phyloP scores from a whole-genome alignment of 2,113 vertebrate genomes.

The Atrichornis clamosus region DNA sequence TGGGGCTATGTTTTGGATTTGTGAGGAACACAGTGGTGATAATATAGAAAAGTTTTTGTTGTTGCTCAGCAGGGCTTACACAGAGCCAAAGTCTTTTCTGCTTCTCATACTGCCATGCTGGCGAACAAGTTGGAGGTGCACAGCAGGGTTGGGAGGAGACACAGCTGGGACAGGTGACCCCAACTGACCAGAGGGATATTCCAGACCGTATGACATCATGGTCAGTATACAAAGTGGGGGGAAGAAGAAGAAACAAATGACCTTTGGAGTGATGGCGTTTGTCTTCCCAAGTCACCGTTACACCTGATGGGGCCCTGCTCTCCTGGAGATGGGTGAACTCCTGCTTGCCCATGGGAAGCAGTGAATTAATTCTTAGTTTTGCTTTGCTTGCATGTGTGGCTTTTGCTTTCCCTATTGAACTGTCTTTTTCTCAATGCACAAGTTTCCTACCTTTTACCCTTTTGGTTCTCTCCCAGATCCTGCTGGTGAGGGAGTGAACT shows the following conservation, averaged over 20 bases:
- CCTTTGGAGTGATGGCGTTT: rapidly evolving
- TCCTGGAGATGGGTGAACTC: neutral
- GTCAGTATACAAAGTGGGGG: neutral
- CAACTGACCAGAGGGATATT: no score
- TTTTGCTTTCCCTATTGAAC: neutral
- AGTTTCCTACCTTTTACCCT: neutral
- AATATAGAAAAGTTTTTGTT: no score
- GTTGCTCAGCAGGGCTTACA: no score
- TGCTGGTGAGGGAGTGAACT: neutral
- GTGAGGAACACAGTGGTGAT: no score
- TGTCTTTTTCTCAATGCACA: neutral
- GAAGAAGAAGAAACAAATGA: neutral
- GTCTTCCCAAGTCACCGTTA: neutral
- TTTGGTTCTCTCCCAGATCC: rapidly evolving
- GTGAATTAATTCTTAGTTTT: neutral
- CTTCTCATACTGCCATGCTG: no score
- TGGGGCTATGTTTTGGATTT: no score
- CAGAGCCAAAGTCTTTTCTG: no score
- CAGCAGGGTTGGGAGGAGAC: no score
- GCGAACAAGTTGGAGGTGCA: no score
- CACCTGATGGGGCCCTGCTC: neutral
- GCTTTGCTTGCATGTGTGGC: neutral
- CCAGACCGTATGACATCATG: neutral
- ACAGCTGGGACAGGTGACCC: no score
- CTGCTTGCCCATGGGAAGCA: neutral